Evolutionary conservation across 2,888 invertebrate genomes (phyloP).

Genomic region (Mystacides longicornis): DNA sequence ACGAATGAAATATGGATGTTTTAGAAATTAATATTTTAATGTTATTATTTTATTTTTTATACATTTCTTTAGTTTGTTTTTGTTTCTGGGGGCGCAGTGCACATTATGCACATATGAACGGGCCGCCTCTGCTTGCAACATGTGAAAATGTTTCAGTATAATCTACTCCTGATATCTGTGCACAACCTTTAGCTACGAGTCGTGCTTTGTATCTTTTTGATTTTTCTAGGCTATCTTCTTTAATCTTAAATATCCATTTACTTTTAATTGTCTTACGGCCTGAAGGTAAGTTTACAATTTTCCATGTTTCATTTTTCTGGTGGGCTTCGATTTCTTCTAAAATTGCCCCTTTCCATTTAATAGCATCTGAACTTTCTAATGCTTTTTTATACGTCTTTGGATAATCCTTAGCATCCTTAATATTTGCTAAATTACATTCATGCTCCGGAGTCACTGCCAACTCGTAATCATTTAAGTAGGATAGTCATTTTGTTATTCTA

Average conservation of each 20-base stretch:
- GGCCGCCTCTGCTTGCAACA: no score
- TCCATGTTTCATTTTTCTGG: neutral
- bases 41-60: no score
- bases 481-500: neutral
- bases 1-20: no score
- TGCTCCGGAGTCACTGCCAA: neutral
- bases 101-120: no score
- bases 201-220: neutral
- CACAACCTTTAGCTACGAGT: slow-evolving; percentile 2
- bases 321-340: neutral
- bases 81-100: no score
- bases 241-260: slow-evolving; percentile 1
- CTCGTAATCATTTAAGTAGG: neutral
- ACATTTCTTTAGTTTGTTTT: no score
- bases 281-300: neutral
- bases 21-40: no score
- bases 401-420: neutral
- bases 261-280: neutral
- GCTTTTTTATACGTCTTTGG: neutral
- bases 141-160: slow-evolving; percentile 4
- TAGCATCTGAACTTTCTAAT: neutral
- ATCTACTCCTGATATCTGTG: neutral
- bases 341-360: neutral
- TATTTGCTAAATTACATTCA: neutral
- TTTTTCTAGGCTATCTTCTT: neutral